Evolutionary conservation across 2,797 vertebrate species (phyloP).

Genomic region (Lutjanus argentimaculatus): DNA sequence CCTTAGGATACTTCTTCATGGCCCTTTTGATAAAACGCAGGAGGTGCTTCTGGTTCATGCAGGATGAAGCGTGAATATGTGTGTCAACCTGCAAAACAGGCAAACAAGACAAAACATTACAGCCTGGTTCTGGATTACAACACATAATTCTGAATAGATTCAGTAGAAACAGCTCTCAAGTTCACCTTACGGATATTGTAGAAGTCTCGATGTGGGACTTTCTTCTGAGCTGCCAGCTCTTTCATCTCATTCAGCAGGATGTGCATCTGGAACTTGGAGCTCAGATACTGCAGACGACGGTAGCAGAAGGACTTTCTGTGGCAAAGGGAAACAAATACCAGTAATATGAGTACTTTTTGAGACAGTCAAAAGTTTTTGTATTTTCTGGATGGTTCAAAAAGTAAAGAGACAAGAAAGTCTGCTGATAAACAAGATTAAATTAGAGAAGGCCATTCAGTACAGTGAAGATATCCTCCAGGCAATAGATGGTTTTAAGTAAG

Average conservation of each 20-base stretch:
- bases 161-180: slow-evolving; percentile 37
- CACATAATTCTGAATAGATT: slow-evolving; percentile 6
- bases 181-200: slow-evolving; percentile 98
- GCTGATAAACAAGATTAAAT: background rate
- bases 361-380: slow-evolving; percentile 84
- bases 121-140: slow-evolving; percentile 6
- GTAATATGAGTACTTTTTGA: slow-evolving; percentile 79
- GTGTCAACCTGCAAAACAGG: slow-evolving; percentile 91
- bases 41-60: slow-evolving; percentile 99
- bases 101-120: background rate
- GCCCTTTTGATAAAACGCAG: slow-evolving; percentile 96
- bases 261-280: slow-evolving; percentile 99
- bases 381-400: background rate
- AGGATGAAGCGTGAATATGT: slow-evolving; percentile 97
- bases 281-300: slow-evolving; percentile 95
- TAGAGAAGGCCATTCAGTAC: too few species aligned
- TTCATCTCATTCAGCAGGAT: slow-evolving; percentile 98
- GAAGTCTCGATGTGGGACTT: slow-evolving; percentile 96
- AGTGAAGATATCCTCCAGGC: too few species aligned
- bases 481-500: too few species aligned
- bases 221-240: slow-evolving; percentile 96
- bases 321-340: background rate
- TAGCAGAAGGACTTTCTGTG: slow-evolving; percentile 98
- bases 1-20: slow-evolving; percentile 94
- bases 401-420: background rate